Evolutionary conservation across 2,888 invertebrate species (phyloP).

Genomic region (Horisme vitalbata): DNA sequence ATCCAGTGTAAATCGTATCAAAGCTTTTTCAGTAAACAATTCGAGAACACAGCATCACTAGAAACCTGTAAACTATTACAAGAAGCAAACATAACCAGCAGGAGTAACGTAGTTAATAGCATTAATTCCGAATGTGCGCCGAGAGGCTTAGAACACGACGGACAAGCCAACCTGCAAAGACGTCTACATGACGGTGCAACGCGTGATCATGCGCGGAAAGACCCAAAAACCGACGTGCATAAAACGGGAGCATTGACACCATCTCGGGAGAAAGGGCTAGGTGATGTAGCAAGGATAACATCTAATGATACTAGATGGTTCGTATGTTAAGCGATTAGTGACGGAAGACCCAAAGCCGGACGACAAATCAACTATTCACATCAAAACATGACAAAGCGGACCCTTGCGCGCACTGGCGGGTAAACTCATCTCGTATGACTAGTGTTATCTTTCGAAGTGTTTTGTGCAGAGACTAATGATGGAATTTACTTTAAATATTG

Average conservation of each 20-base stretch:
- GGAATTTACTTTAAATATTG: no score
- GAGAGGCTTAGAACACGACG: constrained; percentile 15
- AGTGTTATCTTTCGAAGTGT: no score
- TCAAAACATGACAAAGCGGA: constrained; percentile 35
- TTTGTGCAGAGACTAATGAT: no score
- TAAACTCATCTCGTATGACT: constrained; percentile 4
- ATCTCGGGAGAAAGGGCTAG: constrained; percentile 17
- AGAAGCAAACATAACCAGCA: constrained; percentile 35
- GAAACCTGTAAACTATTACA: constrained; percentile 24
- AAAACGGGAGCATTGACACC: constrained; percentile 8
- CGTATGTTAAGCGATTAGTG: constrained; percentile 35
- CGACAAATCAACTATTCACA: constrained; percentile 32
- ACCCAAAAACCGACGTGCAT: constrained; percentile 20
- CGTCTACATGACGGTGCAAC: constrained; percentile 16
- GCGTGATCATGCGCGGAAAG: constrained; percentile 21
- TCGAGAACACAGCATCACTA: constrained; percentile 23
- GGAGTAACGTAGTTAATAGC: constrained; percentile 29
- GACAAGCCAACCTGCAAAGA: constrained; percentile 6
- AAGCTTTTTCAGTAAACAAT: constrained; percentile 27
- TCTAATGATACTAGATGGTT: constrained; percentile 30
- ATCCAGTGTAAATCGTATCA: background rate
- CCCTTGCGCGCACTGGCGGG: constrained; percentile 22
- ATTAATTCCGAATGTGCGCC: constrained; percentile 30
- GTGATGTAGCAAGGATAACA: constrained; percentile 22
- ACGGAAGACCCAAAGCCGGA: constrained; percentile 34